Percentiles rank a stretch among this genome's conserved stretches.
Evolutionary conservation across 2,888 invertebrate genomes (phyloP).

Genomic region (Clitarchus hookeri): DNA sequence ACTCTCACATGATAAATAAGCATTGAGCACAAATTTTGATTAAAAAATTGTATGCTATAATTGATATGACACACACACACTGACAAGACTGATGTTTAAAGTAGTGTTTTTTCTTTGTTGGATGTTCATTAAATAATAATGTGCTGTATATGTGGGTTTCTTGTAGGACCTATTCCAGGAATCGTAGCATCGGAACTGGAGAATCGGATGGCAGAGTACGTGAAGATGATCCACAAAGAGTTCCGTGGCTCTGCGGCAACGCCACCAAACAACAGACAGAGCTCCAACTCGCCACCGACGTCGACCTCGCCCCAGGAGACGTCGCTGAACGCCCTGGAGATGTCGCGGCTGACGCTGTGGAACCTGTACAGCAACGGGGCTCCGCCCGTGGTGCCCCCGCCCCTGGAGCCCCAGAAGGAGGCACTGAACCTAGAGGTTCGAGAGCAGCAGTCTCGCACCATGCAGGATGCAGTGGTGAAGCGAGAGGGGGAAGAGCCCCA

Average conservation of each 20-base stretch:
- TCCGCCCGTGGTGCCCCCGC: constrained; percentile 56
- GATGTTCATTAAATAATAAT: too few species aligned
- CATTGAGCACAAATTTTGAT: too few species aligned
- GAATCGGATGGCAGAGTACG: constrained; percentile 75
- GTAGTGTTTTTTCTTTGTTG: too few species aligned
- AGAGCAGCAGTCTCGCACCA: constrained; percentile 45
- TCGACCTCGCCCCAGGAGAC: constrained; percentile 47
- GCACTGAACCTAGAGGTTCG: constrained; percentile 75
- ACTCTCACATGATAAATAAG: too few species aligned
- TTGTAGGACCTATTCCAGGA: constrained; percentile 62
- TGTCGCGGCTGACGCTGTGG: constrained; percentile 80
- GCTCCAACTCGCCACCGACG: constrained; percentile 42
- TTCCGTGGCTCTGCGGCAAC: constrained; percentile 51
- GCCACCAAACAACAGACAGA: constrained; percentile 30
- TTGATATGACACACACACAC: too few species aligned
- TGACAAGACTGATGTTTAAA: too few species aligned
- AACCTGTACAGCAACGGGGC: constrained; percentile 74
- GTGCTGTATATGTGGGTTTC: too few species aligned
- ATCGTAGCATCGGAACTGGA: constrained; percentile 73
- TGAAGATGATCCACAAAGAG: constrained; percentile 70
- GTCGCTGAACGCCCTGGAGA: constrained; percentile 70
- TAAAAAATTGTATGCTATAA: too few species aligned
- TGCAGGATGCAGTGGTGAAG: constrained; percentile 53
- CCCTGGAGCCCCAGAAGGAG: constrained; percentile 69
- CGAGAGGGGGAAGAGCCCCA: constrained; percentile 57